phyloP scores from a whole-genome alignment of 2,113 vertebrate genomes.

The Amphilophus citrinellus region DNA sequence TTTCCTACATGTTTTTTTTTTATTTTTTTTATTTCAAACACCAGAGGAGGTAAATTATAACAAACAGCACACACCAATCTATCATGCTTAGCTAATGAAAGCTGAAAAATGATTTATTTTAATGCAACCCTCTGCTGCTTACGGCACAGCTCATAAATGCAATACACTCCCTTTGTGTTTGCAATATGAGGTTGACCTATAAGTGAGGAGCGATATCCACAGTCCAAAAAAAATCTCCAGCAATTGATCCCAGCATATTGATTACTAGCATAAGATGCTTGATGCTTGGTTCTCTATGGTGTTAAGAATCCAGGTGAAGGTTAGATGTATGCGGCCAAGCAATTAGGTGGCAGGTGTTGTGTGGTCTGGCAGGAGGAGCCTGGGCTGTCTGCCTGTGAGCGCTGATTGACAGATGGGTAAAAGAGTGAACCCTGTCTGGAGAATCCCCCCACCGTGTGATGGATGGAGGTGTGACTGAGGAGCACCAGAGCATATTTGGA shows the following conservation, averaged over 20 bases:
- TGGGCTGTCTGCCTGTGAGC: constrained; percentile 40
- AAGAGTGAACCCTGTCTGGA: constrained; percentile 52
- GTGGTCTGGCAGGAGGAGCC: constrained; percentile 46
- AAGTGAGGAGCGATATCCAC: background rate
- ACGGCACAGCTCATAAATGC: background rate
- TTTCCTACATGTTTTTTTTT: background rate
- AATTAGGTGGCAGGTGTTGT: constrained; percentile 56
- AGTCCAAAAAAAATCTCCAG: background rate
- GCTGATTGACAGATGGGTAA: constrained; percentile 70
- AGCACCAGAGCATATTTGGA: constrained; percentile 52
- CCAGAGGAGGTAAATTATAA: constrained; percentile 20
- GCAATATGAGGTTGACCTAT: background rate
- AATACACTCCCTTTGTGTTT: background rate
- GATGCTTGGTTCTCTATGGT: background rate
- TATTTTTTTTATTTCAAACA: background rate
- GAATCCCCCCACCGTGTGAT: constrained; percentile 61
- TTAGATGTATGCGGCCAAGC: constrained; percentile 10
- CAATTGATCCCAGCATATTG: too few relatives aligned
- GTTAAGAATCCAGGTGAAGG: constrained; percentile 28
- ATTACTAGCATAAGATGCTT: background rate
- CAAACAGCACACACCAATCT: background rate
- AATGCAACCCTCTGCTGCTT: background rate
- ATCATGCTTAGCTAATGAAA: constrained; percentile 8
- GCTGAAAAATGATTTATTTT: constrained; percentile 3
- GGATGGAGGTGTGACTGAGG: constrained; percentile 61